These are phyloP conservation scores for Salminus brasiliensis DNA, from an alignment of 2,113 vertebrate species.

Conservation along the genomic window DNA sequence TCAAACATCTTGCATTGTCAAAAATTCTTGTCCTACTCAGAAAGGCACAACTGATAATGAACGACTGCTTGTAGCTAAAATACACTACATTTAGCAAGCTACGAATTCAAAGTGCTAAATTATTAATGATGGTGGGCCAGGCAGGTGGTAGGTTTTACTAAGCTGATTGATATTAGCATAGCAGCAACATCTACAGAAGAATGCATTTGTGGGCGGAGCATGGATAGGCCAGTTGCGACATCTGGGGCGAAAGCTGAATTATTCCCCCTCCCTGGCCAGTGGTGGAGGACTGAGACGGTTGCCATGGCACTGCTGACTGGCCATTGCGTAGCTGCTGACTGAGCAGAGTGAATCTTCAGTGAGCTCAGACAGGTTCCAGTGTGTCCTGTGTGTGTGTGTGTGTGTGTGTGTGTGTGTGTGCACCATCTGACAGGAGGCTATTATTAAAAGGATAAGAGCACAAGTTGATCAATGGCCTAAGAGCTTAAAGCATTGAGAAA, in stretches of 20 bases:
- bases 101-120: too few relatives aligned
- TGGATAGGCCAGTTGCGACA: background rate
- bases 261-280: conserved; percentile 61
- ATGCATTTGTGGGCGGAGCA: background rate
- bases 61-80: too few relatives aligned
- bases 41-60: too few relatives aligned
- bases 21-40: too few relatives aligned
- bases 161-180: too few relatives aligned
- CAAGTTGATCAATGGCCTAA: conserved; percentile 32
- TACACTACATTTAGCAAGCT: too few relatives aligned
- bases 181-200: background rate
- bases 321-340: conserved; percentile 49
- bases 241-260: conserved; percentile 54
- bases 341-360: conserved; percentile 42
- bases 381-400: conserved; percentile 7
- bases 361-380: conserved; percentile 33
- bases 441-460: conserved; percentile 25
- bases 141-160: too few relatives aligned
- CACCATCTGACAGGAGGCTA: conserved; percentile 33
- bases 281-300: conserved; percentile 65
- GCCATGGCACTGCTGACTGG: conserved; percentile 67
- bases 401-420: conserved; percentile 21
- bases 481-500: conserved; percentile 19
- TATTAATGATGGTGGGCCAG: too few relatives aligned
- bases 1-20: too few relatives aligned